These are phyloP conservation scores for Anoplolepis gracilipes DNA, from an alignment of 1,140 invertebrate genomes.

Conservation along the genomic window DNA sequence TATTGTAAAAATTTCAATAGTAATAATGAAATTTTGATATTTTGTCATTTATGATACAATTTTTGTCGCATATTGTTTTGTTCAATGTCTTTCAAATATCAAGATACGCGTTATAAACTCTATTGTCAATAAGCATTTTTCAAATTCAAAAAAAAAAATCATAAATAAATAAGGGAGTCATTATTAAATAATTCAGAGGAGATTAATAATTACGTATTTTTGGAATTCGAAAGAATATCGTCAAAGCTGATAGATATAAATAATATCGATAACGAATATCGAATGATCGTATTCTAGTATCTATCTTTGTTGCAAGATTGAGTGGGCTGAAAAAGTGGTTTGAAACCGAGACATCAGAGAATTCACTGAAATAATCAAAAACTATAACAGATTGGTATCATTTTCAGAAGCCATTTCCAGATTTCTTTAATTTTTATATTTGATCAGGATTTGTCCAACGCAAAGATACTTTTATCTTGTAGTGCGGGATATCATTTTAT, in stretches of 20 bases:
- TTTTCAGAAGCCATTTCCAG: not conserved
- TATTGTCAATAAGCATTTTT: not conserved
- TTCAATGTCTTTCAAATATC: too few species aligned
- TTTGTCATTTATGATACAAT: not conserved
- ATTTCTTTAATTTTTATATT: conserved; percentile 39
- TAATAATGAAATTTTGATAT: not conserved
- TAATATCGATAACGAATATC: conserved; percentile 85
- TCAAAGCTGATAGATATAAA: not conserved
- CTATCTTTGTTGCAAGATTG: not conserved
- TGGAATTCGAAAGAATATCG: not conserved
- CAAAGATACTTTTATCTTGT: conserved; percentile 23
- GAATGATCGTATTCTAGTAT: not conserved
- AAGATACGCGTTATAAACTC: too few species aligned
- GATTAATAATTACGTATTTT: not conserved
- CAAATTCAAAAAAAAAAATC: not conserved
- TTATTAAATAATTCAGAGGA: not conserved
- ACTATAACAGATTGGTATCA: conserved; percentile 35
- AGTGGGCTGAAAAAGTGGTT: not conserved
- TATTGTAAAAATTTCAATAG: too few species aligned
- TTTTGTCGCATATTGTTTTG: not conserved
- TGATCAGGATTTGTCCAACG: conserved; percentile 4
- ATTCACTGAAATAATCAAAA: conserved; percentile 2
- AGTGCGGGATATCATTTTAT: conserved; percentile 14
- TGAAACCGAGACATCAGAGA: not conserved
- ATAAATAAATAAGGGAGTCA: not conserved